Conservation (phyloP, 2,888 invertebrate species). For the Hymenopus coronatus region DNA sequence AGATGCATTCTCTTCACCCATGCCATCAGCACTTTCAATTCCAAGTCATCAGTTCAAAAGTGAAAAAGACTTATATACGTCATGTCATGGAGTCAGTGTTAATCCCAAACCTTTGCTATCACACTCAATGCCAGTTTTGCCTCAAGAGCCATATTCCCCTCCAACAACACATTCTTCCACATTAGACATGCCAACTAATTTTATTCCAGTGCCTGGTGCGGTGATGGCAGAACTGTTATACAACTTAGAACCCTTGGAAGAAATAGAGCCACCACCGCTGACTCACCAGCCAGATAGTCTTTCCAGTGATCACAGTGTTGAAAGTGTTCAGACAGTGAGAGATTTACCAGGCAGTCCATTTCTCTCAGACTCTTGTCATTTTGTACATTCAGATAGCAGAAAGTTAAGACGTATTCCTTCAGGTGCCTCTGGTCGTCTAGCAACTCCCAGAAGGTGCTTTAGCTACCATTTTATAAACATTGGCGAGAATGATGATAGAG, state of each 20-base stretch:
- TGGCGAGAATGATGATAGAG: background rate
- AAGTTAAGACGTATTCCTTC: background rate
- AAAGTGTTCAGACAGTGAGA: conserved; percentile 38
- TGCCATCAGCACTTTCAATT: conserved; percentile 21
- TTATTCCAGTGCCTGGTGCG: conserved; percentile 52
- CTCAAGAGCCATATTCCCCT: conserved; percentile 22
- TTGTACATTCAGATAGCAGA: background rate
- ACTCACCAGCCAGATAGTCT: conserved; percentile 39
- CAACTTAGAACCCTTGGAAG: conserved; percentile 44
- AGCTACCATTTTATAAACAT: conserved; percentile 22
- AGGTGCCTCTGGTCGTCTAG: background rate
- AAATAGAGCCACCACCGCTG: conserved; percentile 1
- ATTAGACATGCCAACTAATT: conserved; percentile 53
- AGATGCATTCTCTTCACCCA: background rate
- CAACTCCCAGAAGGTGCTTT: background rate
- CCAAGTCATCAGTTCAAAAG: conserved; percentile 22
- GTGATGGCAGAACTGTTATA: conserved; percentile 56
- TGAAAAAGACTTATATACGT: conserved; percentile 19
- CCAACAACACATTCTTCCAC: conserved; percentile 56
- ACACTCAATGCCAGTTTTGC: conserved; percentile 27
- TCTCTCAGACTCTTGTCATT: background rate
- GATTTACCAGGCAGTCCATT: conserved; percentile 5
- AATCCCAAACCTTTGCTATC: conserved; percentile 21
- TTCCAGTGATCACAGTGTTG: conserved; percentile 40
- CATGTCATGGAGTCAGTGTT: conserved; percentile 25